phyloP scores from a whole-genome alignment of 2,888 invertebrate species.

The Caenorhabditis virilis region DNA sequence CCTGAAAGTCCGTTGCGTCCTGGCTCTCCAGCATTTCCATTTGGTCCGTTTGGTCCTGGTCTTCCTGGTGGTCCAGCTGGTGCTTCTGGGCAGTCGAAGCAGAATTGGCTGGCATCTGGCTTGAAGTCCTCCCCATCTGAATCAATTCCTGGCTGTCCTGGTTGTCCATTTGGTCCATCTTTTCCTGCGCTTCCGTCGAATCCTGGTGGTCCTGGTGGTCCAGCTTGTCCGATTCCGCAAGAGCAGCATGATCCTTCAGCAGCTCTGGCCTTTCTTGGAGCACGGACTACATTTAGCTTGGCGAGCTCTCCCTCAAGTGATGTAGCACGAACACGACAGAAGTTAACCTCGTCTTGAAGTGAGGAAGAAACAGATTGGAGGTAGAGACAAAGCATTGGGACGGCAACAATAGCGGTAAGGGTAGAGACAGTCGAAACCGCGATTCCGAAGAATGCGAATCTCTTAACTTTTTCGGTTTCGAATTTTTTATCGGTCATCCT shows the following conservation, averaged over 20 bases:
- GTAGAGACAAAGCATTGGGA: conserved; percentile 54
- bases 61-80: conserved; percentile 56
- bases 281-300: conserved; percentile 41
- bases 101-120: conserved; percentile 47
- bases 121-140: conserved; percentile 42
- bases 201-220: conserved; percentile 52
- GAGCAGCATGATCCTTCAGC: conserved; percentile 48
- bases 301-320: conserved; percentile 53
- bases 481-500: conserved; percentile 42
- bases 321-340: conserved; percentile 52
- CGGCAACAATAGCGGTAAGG: conserved; percentile 51
- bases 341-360: conserved; percentile 60
- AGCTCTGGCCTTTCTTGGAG: conserved; percentile 48
- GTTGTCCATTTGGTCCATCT: conserved; percentile 51
- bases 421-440: conserved; percentile 50
- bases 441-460: conserved; percentile 50
- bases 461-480: conserved; percentile 44
- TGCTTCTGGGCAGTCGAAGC: conserved; percentile 54
- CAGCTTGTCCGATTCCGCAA: conserved; percentile 50
- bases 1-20: conserved; percentile 50
- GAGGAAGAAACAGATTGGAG: conserved; percentile 59
- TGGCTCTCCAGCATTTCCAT: conserved; percentile 55
- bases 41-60: conserved; percentile 51
- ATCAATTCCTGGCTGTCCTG: conserved; percentile 48
- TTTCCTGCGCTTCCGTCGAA: conserved; percentile 48